Evolutionary conservation across 1,140 invertebrate species (phyloP), one percentile per base, ranked within the genome.

Genomic region (Diorhabda sublineata): DNA sequence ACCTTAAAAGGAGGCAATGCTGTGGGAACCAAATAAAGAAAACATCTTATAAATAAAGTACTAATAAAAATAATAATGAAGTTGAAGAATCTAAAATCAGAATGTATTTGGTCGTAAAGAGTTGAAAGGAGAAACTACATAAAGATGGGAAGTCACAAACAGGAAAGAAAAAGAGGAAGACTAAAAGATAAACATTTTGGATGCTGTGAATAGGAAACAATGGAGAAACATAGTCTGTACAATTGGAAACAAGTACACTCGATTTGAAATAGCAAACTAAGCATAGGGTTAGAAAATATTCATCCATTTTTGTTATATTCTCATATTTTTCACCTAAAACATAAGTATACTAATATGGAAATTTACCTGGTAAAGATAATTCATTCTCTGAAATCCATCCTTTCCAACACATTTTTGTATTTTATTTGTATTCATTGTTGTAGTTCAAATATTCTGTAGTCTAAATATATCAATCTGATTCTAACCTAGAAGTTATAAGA

Each of bases 371-470:
- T 84, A 85, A n/a, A 87, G 74, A 76, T 82, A 87, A 73, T 86
- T 87, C 66, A 87, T 83, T 61, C 85, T 79, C 74, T 85, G 83
- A 73, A 86, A 84, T 9, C 80, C 79, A 77, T 86, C 85, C 70
- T 85, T 83, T 67, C 84, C 84, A 41, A 65, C 69, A 73, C 76
- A 77, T 70, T 75, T 74, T 67, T 73, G 73, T 4, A 60, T 72
- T 56, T 26, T 26, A 26, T 26, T 26, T 1, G 26, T 26, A 26
- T 26, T 26, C 26, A 26, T 26, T 26, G 26, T 26, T 26, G 26
- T 26, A 26, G 26, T 26, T 26, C 26, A 26, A 26, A 26, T 26
- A 26, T 26, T 26, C 26, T 26, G 26, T 26, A 26, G 26, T 26
- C 26, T 26, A 26, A 26, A 26, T 26, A 26, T 26, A 2, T 26